phyloP scores from a whole-genome alignment of 2,797 vertebrate genomes.

The Gouania willdenowi region DNA sequence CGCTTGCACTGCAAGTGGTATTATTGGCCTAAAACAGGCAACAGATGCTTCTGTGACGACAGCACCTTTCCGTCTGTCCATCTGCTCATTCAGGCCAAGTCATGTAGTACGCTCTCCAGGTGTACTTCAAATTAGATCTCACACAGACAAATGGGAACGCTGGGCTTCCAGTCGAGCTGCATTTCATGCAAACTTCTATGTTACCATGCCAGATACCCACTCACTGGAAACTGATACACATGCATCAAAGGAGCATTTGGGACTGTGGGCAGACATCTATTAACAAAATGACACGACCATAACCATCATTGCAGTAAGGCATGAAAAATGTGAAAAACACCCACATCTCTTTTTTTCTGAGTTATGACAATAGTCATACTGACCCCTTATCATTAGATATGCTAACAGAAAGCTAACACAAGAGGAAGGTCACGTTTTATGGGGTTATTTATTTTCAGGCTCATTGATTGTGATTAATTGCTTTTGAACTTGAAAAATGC shows the following conservation, averaged over 20 bases:
- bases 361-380: too few species aligned
- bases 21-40: conserved; percentile 73
- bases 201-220: conserved; percentile 27
- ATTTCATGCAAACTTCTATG: conserved; percentile 32
- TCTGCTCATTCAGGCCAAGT: conserved; percentile 57
- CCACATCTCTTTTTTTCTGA: too few species aligned
- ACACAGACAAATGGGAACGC: conserved; percentile 21
- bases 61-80: conserved; percentile 68
- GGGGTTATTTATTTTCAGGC: too few species aligned
- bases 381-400: too few species aligned
- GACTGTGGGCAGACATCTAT: conserved; percentile 13
- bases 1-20: conserved; percentile 71
- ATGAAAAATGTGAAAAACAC: too few species aligned
- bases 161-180: conserved; percentile 30
- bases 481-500: too few species aligned
- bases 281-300: conserved; percentile 57
- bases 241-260: conserved; percentile 7
- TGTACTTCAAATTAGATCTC: conserved; percentile 58
- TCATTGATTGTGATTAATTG: too few species aligned
- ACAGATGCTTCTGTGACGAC: conserved; percentile 73
- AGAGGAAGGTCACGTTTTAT: too few species aligned
- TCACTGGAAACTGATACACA: conserved; percentile 18
- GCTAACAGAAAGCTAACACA: too few species aligned
- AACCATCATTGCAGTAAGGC: too few species aligned
- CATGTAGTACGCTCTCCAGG: conserved; percentile 57